phyloP scores from a whole-genome alignment of 2,797 vertebrate species.

The Danio tinwini region DNA sequence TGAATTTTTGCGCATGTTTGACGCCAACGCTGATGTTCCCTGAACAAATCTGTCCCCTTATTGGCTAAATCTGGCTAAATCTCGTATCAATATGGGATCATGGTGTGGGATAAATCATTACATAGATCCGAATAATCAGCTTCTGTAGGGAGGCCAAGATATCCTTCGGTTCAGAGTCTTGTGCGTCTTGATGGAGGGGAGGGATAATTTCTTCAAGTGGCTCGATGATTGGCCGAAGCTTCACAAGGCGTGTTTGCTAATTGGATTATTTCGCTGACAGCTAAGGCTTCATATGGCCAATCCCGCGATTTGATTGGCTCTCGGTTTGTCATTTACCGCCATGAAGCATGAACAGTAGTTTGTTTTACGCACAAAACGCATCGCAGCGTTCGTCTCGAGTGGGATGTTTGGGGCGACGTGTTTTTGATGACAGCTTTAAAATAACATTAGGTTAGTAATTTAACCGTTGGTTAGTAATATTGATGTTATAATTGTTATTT shows the following conservation, averaged over 20 bases:
- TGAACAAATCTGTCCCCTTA: constrained; percentile 18
- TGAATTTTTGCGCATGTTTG: constrained; percentile 82
- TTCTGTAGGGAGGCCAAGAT: constrained; percentile 82
- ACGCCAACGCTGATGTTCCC: constrained; percentile 64
- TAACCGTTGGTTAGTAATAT: neutral
- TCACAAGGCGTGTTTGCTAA: constrained; percentile 53
- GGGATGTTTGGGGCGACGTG: neutral
- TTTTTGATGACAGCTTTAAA: neutral
- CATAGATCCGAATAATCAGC: constrained; percentile 72
- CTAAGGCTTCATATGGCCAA: constrained; percentile 68
- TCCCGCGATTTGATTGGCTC: constrained; percentile 68
- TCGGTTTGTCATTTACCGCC: constrained; percentile 37
- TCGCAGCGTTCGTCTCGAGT: neutral
- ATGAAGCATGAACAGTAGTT: constrained; percentile 17
- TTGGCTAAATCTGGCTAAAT: neutral
- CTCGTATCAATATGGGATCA: constrained; percentile 44
- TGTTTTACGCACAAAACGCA: neutral
- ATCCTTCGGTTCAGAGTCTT: constrained; percentile 83
- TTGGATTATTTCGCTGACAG: constrained; percentile 70
- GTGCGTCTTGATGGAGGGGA: constrained; percentile 82
- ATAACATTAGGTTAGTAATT: neutral
- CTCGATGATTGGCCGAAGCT: constrained; percentile 69
- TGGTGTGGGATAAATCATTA: constrained; percentile 38
- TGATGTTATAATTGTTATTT: neutral
- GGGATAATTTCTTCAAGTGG: constrained; percentile 75